phyloP scores from a whole-genome alignment of 2,888 invertebrate genomes.

The Melieria picta region DNA sequence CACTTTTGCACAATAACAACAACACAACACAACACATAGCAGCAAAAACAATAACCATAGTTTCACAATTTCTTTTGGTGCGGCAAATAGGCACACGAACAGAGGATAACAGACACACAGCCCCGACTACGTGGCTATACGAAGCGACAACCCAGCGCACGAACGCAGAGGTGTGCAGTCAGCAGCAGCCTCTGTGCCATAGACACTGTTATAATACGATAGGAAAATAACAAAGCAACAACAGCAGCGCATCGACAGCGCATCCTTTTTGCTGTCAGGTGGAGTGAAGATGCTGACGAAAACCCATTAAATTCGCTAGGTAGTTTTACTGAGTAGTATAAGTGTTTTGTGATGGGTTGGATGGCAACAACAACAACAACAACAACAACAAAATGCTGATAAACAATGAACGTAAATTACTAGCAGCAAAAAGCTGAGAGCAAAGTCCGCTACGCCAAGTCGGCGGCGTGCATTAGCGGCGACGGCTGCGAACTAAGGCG shows the following conservation, averaged over 20 bases:
- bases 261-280: neutral
- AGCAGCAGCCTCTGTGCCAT: neutral
- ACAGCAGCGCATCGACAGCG: neutral
- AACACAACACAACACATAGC: neutral
- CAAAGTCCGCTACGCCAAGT: neutral
- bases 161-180: neutral
- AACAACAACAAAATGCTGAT: no score
- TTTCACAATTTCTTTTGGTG: constrained; percentile 20
- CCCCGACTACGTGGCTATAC: neutral
- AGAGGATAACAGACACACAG: neutral
- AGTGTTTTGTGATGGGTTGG: no score
- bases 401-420: constrained; percentile 28
- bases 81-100: neutral
- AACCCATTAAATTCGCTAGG: constrained; percentile 18
- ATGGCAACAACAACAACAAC: no score
- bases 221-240: neutral
- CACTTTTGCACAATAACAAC: neutral
- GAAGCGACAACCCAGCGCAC: neutral
- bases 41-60: constrained; percentile 8
- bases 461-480: neutral
- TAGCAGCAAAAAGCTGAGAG: neutral
- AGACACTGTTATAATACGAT: neutral
- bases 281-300: constrained; percentile 3
- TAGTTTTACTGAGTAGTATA: neutral
- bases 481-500: neutral